phyloP scores from a whole-genome alignment of 2,113 vertebrate species.

The Podarcis raffonei region DNA sequence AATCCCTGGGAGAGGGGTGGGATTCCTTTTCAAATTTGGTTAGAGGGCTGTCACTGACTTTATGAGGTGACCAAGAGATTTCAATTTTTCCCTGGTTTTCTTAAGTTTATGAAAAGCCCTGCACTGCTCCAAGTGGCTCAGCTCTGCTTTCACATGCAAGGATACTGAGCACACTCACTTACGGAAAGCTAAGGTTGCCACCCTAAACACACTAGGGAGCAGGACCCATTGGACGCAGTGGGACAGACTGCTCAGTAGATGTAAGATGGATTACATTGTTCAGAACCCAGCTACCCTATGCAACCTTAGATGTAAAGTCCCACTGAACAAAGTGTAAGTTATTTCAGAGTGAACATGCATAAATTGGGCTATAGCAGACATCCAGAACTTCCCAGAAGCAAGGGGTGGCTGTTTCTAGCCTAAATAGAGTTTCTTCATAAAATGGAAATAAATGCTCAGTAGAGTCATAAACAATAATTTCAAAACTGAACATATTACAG shows the following conservation, averaged over 20 bases:
- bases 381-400: neutral
- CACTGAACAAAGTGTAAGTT: neutral
- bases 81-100: too few species aligned
- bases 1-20: neutral
- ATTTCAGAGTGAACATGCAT: neutral
- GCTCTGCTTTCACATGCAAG: neutral
- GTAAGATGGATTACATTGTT: neutral
- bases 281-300: neutral
- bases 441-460: neutral
- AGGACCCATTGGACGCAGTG: neutral
- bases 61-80: too few species aligned
- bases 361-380: neutral
- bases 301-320: neutral
- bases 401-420: neutral
- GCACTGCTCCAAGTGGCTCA: too few species aligned
- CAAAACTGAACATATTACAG: neutral
- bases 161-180: neutral
- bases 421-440: neutral
- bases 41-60: neutral
- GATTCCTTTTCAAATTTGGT: neutral
- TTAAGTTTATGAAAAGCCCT: too few species aligned
- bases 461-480: neutral
- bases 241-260: neutral
- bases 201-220: neutral
- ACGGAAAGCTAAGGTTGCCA: neutral